These are phyloP conservation scores for Dendrolimus houi DNA, from an alignment of 2,888 invertebrate species.

Conservation along the genomic window DNA sequence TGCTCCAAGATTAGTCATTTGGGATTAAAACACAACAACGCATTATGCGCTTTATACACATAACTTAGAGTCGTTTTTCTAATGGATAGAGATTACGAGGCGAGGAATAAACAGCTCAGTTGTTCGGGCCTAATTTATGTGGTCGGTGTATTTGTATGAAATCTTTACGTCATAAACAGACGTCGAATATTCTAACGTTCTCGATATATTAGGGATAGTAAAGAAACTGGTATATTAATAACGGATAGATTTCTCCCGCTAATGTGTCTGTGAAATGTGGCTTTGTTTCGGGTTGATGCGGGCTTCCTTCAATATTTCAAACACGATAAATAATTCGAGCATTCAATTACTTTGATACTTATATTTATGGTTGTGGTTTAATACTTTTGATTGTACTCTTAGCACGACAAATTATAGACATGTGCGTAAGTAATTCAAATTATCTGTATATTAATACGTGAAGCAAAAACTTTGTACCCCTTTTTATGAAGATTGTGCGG, in stretches of 20 bases:
- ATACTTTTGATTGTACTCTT: too few species aligned
- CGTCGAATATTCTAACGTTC: not conserved
- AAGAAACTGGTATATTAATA: not conserved
- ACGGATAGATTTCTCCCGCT: not conserved
- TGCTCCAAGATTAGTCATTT: slow-evolving; percentile 62
- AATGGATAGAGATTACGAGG: slow-evolving; percentile 23
- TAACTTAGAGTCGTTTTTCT: slow-evolving; percentile 16
- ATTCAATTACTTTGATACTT: too few species aligned
- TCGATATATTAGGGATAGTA: not conserved
- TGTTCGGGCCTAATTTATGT: slow-evolving; percentile 41
- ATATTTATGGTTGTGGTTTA: too few species aligned
- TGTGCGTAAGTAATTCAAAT: too few species aligned
- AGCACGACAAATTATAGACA: too few species aligned
- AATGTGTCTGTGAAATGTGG: not conserved
- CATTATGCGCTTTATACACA: not conserved
- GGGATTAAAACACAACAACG: slow-evolving; percentile 33
- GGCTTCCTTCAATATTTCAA: too few species aligned
- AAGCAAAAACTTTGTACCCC: too few species aligned
- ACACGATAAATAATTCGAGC: too few species aligned
- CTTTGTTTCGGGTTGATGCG: too few species aligned
- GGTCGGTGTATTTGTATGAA: slow-evolving; percentile 24
- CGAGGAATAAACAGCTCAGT: slow-evolving; percentile 31
- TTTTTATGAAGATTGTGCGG: too few species aligned
- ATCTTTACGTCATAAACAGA: slow-evolving; percentile 23
- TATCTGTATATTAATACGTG: too few species aligned